A percentile compares a stretch with the other conserved stretches of the same genome.
Conservation (phyloP, 2,797 vertebrate genomes). For the Graptemys geographica region DNA sequence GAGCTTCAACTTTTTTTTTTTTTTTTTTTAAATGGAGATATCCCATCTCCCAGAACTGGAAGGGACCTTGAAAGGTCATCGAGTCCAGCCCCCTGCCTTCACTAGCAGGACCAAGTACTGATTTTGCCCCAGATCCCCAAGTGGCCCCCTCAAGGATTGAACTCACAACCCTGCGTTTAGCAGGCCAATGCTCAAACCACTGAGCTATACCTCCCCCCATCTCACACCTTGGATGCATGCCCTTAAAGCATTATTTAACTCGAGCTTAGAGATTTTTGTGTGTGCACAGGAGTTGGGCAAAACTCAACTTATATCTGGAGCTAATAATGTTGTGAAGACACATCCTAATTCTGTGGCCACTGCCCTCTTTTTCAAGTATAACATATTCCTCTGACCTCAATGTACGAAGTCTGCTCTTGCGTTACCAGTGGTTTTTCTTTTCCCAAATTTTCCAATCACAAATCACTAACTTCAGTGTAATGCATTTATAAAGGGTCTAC, state of each 20-base stretch:
- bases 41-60: no score
- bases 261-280: background rate
- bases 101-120: no score
- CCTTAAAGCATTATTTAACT: background rate
- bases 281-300: background rate
- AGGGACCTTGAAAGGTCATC: no score
- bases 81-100: no score
- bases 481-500: constrained; percentile 19
- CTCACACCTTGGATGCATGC: rapidly evolving
- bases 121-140: no score
- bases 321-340: background rate
- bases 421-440: background rate
- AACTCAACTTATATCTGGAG: background rate
- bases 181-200: no score
- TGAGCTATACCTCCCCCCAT: no score
- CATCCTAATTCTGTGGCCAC: background rate
- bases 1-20: background rate
- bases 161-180: no score
- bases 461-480: constrained; percentile 22
- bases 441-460: background rate
- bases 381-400: background rate
- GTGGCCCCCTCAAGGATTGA: no score
- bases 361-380: background rate
- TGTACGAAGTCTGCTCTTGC: background rate
- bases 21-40: no score